Evolutionary conservation across 2,888 invertebrate genomes (phyloP).

Genomic region (Pristionchus exspectatus): DNA sequence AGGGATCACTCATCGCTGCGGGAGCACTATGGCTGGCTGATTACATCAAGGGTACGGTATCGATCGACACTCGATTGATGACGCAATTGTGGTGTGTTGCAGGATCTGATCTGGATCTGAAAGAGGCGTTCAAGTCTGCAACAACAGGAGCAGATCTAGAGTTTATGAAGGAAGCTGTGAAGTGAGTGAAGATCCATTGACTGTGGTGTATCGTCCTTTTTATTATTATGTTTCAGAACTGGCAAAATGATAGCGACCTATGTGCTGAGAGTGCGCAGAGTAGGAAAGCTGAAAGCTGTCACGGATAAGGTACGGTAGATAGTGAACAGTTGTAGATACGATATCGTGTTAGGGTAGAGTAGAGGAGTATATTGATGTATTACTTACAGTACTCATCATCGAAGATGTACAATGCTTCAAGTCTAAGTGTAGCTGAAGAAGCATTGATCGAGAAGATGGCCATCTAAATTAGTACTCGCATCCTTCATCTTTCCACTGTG

Average conservation of each 20-base stretch:
- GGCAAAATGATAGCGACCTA: conserved; percentile 19
- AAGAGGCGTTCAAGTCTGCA: neutral
- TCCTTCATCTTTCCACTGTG: neutral
- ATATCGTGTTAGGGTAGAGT: neutral
- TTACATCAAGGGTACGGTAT: conserved; percentile 49
- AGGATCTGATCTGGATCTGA: conserved; percentile 32
- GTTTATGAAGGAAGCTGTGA: conserved; percentile 19
- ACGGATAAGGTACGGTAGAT: conserved; percentile 38
- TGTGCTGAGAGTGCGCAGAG: conserved; percentile 30
- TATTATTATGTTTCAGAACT: neutral
- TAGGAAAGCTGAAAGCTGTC: conserved; percentile 46
- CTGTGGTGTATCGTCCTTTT: neutral
- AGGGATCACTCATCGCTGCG: conserved; percentile 90
- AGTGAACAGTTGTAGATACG: neutral
- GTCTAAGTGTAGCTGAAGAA: neutral
- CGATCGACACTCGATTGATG: neutral
- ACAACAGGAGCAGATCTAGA: neutral
- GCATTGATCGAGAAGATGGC: conserved; percentile 26
- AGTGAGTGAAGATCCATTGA: neutral
- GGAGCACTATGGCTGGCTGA: conserved; percentile 87
- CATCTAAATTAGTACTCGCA: neutral
- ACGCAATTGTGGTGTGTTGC: neutral
- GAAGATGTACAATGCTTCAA: conserved; percentile 36
- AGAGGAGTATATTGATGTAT: neutral
- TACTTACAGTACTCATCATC: conserved; percentile 31